Conservation (phyloP, 2,888 invertebrate species). For the Euproctis similis region DNA sequence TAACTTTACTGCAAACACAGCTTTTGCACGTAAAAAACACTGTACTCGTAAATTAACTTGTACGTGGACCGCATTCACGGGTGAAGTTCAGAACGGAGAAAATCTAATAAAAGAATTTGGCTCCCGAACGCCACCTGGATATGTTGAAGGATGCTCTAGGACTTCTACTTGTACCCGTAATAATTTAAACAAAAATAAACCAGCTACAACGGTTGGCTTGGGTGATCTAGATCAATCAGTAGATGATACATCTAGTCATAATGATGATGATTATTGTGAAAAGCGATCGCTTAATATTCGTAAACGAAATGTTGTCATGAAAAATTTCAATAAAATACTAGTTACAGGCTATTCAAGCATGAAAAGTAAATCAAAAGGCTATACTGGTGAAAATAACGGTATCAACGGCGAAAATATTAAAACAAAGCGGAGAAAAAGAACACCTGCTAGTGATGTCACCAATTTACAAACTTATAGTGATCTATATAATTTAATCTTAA, state of each 20-base stretch:
- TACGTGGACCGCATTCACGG: constrained; percentile 53
- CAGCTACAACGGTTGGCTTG: constrained; percentile 17
- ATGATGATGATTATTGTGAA: constrained; percentile 64
- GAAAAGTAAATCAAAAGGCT: constrained; percentile 1
- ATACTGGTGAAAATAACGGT: constrained; percentile 16
- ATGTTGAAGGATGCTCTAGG: constrained; percentile 60
- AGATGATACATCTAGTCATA: constrained; percentile 2
- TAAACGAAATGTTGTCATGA: constrained; percentile 32
- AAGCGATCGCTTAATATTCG: constrained; percentile 44
- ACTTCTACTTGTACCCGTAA: constrained; percentile 64
- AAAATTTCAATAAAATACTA: constrained; percentile 1
- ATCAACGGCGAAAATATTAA: constrained; percentile 23
- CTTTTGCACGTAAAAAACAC: constrained; percentile 42
- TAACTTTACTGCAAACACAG: constrained; percentile 43
- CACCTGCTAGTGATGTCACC: not conserved
- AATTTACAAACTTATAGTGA: constrained; percentile 11
- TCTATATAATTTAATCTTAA: constrained; percentile 13
- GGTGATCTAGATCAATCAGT: constrained; percentile 5
- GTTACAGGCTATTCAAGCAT: not conserved
- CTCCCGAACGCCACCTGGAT: constrained; percentile 55
- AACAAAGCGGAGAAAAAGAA: constrained; percentile 25
- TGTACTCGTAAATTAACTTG: constrained; percentile 63
- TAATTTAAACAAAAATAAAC: constrained; percentile 52
- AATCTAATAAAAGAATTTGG: constrained; percentile 20
- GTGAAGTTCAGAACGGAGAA: constrained; percentile 18